These are phyloP conservation scores for Australoheros scitulus DNA, from an alignment of 2,113 vertebrate genomes.

Conservation along the genomic window DNA sequence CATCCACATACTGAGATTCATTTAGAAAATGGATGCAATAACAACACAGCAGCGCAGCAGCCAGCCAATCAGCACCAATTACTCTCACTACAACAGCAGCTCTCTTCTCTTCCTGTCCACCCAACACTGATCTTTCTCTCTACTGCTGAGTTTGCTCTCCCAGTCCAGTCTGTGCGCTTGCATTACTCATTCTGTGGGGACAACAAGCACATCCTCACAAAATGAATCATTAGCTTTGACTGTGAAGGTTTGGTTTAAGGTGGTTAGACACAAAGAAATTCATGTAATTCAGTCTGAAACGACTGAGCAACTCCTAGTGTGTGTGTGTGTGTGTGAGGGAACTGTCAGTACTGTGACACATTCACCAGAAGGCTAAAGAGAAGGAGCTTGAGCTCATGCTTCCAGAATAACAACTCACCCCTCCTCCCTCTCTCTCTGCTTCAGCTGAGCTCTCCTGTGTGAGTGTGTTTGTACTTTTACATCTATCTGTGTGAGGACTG, in stretches of 20 bases:
- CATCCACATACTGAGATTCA: neutral
- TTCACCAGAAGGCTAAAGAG: slow-evolving; percentile 45
- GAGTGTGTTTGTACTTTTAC: neutral
- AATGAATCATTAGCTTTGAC: neutral
- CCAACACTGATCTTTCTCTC: neutral
- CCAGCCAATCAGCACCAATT: neutral
- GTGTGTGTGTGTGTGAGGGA: neutral
- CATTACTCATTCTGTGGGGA: neutral
- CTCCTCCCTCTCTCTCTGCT: neutral
- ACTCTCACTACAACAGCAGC: neutral
- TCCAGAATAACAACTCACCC: slow-evolving; percentile 42
- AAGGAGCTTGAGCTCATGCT: slow-evolving; percentile 36
- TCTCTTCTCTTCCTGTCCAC: neutral
- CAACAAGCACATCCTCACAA: neutral
- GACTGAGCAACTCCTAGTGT: neutral
- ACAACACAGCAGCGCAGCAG: slow-evolving; percentile 8
- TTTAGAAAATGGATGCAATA: slow-evolving; percentile 38
- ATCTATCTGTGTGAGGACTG: neutral
- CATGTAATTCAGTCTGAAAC: neutral
- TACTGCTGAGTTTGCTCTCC: neutral
- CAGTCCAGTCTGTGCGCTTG: neutral
- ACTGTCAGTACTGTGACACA: slow-evolving; percentile 50
- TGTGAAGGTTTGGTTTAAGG: neutral
- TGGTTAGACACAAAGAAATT: neutral
- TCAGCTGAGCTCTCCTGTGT: slow-evolving; percentile 7